Conservation (phyloP, 2,113 vertebrate genomes). For the Cervus canadensis region DNA sequence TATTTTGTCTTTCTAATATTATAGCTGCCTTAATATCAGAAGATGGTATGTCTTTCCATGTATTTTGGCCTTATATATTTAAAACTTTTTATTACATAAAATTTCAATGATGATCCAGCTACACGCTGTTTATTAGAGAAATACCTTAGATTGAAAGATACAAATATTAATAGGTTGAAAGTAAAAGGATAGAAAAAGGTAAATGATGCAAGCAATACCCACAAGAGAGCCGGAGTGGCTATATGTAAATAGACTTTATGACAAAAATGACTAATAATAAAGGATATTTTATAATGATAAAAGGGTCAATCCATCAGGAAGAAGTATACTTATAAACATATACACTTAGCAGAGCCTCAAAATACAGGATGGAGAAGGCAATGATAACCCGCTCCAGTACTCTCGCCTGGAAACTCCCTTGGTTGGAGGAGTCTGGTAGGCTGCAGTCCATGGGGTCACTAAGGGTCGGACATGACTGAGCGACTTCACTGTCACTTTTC, state of each 20-base stretch:
- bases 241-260: not conserved
- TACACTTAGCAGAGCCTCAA: not conserved
- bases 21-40: not conserved
- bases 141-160: slow-evolving; percentile 9
- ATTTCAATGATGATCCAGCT: not conserved
- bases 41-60: not conserved
- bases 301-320: not conserved
- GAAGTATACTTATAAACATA: not conserved
- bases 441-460: not conserved
- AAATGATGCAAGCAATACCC: not conserved
- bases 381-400: not conserved
- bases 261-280: not conserved
- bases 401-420: not conserved
- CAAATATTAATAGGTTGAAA: not conserved
- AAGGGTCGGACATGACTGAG: not conserved
- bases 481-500: not conserved
- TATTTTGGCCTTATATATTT: slow-evolving; percentile 1
- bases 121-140: not conserved
- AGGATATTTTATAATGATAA: not conserved
- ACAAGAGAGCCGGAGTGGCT: not conserved
- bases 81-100: not conserved
- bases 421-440: not conserved
- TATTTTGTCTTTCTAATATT: not conserved
- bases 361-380: not conserved
- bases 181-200: not conserved